Base-by-base conservation (phyloP, 2,888 invertebrate genomes). In the Hirtodrosophila trivittata region DNA sequence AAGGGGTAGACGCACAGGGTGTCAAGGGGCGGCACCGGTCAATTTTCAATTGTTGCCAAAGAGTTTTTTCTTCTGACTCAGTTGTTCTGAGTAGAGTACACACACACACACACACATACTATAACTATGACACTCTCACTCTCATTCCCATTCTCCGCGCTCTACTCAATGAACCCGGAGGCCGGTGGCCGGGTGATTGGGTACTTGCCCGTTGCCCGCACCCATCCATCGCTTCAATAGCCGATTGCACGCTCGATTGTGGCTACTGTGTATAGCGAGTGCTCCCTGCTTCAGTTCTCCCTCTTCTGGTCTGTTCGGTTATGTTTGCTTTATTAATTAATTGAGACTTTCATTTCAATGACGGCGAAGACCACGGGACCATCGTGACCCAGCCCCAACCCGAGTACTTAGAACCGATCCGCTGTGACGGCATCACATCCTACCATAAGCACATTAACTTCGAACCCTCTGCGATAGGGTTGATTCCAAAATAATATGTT, bases 31-130 rank as follows among this genome's bases (percentile, higher is more conserved):
- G 43, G 21, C 35, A 41, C 25, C 64, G 67, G 74, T 74, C 68
- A 68, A 63, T 75, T 77, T 63, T 68, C 69, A 78, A 64, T 75
- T 78, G 65, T 72, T 77, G 75, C 75, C 68, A 82, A 77, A 76
- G 67, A 83, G 67, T 80, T 80, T 68, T 68, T 67, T 50, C 60
- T 32, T 54, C 57, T 56, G 73, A 72, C 49, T 72, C 73, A 67
- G 63, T 69, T 58, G 9, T 45, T 57, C 35, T 39, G 37, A 38
- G 64, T 25, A 38, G 10, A 47, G 28, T 45, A 37, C 12, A 35
- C 9, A 10, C 26, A 38, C 16, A 35, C 54, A 50, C 21, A 39
- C 32, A 32, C 38, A 39, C 35, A 21, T n/a, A 42, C n/a, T n/a
- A 18, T 7, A 16, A 35, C 13, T 35, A 13, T 35, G 35, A 30